Evolutionary conservation across 1,140 invertebrate genomes (phyloP).

Genomic region (Zelostemma sp.): DNA sequence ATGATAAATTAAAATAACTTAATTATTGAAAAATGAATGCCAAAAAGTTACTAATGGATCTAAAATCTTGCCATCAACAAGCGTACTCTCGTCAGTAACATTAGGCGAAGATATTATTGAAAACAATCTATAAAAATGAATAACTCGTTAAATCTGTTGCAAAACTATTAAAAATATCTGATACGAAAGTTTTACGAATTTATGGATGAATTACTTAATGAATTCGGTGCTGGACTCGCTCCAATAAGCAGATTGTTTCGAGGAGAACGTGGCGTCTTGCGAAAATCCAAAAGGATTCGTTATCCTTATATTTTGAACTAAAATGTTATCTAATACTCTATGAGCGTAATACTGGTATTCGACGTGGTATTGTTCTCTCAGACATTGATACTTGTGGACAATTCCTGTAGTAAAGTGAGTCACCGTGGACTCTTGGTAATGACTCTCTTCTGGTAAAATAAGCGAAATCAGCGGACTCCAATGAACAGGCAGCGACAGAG

Average conservation of each 20-base stretch:
- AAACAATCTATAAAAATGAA: no score
- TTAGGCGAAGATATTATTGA: no score
- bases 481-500: slow-evolving; percentile 78
- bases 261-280: slow-evolving; percentile 70
- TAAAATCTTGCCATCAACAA: no score
- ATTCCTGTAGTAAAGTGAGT: slow-evolving; percentile 79
- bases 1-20: no score
- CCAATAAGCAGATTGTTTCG: slow-evolving; percentile 71
- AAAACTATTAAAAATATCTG: no score
- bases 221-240: slow-evolving; percentile 68
- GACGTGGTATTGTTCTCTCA: slow-evolving; percentile 75
- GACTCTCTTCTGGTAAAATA: slow-evolving; percentile 62
- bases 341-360: slow-evolving; percentile 84
- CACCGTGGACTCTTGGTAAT: slow-evolving; percentile 74
- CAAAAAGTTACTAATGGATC: no score
- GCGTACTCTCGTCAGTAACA: no score
- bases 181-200: no score
- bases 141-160: no score
- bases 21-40: no score
- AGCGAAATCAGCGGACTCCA: slow-evolving; percentile 82
- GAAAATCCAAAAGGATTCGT: slow-evolving; percentile 78
- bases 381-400: slow-evolving; percentile 78
- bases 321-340: slow-evolving; percentile 79
- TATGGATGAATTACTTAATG: slow-evolving; percentile 64
- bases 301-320: slow-evolving; percentile 85